These are phyloP conservation scores for Syndactyla subalaris DNA, from an alignment of 2,797 vertebrate genomes.

Conservation along the genomic window DNA sequence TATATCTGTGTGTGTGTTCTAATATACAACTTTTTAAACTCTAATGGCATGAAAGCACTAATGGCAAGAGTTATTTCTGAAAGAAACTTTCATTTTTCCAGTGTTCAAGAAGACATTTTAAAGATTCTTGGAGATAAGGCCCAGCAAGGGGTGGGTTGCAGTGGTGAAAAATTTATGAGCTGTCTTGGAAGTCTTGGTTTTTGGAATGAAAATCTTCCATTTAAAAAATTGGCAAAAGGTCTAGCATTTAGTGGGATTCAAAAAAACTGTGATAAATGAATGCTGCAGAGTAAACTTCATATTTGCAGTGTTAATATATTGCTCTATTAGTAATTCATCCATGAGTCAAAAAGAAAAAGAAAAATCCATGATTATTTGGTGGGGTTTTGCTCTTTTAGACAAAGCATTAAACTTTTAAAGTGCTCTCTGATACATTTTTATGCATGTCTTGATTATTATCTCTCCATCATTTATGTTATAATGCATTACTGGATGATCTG, in stretches of 20 bases:
- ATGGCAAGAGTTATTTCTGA: neutral
- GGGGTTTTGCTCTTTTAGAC: neutral
- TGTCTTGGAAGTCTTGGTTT: neutral
- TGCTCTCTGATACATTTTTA: conserved; percentile 27
- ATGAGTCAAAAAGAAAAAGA: neutral
- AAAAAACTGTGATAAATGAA: neutral
- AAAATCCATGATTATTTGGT: neutral
- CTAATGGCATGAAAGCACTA: neutral
- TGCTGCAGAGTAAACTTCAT: neutral
- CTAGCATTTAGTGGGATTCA: neutral
- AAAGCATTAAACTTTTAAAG: conserved; percentile 11
- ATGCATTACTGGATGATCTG: conserved; percentile 57
- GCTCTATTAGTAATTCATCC: neutral
- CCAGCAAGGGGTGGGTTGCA: neutral
- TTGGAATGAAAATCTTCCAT: neutral
- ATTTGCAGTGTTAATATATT: neutral
- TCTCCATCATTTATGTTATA: conserved; percentile 51
- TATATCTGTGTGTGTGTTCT: neutral
- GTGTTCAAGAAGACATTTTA: neutral
- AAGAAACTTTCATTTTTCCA: neutral
- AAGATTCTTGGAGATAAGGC: neutral
- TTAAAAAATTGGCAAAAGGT: neutral
- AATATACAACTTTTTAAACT: neutral
- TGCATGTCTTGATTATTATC: conserved; percentile 48
- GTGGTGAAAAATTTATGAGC: neutral